phyloP scores from a whole-genome alignment of 2,797 vertebrate genomes.

The Champsocephalus esox region DNA sequence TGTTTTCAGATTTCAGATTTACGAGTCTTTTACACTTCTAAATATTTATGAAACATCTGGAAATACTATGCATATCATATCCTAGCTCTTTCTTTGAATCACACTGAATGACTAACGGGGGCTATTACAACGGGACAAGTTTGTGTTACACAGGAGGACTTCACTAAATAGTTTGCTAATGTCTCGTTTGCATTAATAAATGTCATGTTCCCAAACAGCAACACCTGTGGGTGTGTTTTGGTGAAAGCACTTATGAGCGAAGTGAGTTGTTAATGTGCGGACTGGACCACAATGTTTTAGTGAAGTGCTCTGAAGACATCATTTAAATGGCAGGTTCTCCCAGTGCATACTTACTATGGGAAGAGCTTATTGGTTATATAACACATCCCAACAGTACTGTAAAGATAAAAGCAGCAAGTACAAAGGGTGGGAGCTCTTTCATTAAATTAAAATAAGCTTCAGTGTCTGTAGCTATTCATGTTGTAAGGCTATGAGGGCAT shows the following conservation, averaged over 20 bases:
- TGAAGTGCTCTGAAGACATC: slow-evolving; percentile 30
- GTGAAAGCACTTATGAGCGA: not conserved
- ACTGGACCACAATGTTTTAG: not conserved
- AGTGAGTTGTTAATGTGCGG: not conserved
- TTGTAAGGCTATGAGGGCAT: too few species aligned
- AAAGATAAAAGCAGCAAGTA: not conserved
- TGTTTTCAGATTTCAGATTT: too few species aligned
- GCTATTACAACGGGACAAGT: not conserved
- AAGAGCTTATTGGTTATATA: slow-evolving; percentile 44
- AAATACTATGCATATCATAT: not conserved
- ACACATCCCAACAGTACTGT: slow-evolving; percentile 20
- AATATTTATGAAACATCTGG: not conserved
- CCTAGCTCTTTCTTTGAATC: not conserved
- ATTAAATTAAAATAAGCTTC: slow-evolving; percentile 39
- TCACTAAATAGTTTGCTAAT: not conserved
- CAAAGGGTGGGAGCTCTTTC: not conserved
- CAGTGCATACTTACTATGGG: slow-evolving; percentile 7
- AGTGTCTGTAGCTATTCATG: not conserved
- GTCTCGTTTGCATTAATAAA: slow-evolving; percentile 14
- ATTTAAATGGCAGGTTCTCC: slow-evolving; percentile 28
- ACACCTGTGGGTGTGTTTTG: slow-evolving; percentile 3
- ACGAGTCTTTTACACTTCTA: too few species aligned
- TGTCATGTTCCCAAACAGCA: not conserved
- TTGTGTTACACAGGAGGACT: not conserved
- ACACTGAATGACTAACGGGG: not conserved